A percentile compares a stretch with the other conserved stretches of the same genome.
Conservation (phyloP, 2,113 vertebrate genomes). For the Tiliqua scincoides region DNA sequence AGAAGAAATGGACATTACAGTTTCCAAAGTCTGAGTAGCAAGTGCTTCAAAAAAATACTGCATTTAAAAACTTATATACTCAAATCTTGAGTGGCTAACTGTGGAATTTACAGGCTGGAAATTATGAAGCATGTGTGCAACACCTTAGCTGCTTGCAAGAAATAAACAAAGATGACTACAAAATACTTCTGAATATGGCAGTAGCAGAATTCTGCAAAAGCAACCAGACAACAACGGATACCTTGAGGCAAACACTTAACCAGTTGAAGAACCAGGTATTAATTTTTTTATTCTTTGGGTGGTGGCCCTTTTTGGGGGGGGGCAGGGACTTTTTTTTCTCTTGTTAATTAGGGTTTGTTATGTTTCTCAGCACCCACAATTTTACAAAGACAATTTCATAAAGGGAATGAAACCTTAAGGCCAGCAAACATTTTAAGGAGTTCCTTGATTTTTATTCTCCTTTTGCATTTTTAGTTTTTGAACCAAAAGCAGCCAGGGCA, state of each 20-base stretch:
- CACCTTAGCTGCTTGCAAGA: conserved; percentile 90
- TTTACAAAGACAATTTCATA: not conserved
- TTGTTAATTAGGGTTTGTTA: not conserved
- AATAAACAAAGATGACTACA: conserved; percentile 97
- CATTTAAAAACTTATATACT: not conserved
- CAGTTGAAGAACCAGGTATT: conserved; percentile 93
- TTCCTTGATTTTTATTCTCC: not conserved
- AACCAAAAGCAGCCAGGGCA: not conserved
- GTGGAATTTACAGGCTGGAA: conserved; percentile 83
- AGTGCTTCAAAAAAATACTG: not conserved
- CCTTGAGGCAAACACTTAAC: conserved; percentile 89
- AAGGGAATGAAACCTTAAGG: not conserved
- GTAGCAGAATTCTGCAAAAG: conserved; percentile 94
- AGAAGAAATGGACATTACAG: not conserved
- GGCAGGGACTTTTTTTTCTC: not conserved
- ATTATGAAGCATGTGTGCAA: conserved; percentile 89
- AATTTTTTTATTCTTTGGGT: not conserved
- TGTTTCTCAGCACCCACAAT: not conserved
- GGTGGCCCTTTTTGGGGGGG: too few relatives aligned
- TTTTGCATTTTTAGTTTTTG: not conserved
- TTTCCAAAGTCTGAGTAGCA: not conserved
- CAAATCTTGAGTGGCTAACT: conserved; percentile 46
- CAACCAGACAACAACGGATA: conserved; percentile 91
- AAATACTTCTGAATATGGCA: conserved; percentile 93
- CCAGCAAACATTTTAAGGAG: not conserved